phyloP scores from a whole-genome alignment of 1,140 invertebrate species.

The Ceratosolen solmsi region DNA sequence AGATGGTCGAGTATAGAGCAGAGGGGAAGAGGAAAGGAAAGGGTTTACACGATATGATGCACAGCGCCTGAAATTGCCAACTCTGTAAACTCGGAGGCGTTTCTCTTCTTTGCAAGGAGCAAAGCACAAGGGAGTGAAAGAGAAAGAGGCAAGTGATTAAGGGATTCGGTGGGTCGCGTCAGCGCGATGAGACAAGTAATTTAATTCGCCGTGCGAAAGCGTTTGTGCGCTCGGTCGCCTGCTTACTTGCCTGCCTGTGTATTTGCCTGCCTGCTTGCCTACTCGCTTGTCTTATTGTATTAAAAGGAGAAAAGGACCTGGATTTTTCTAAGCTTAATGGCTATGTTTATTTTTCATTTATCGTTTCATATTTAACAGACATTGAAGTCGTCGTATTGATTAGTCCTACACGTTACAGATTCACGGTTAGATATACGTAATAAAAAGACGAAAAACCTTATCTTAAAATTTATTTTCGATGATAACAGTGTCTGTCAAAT shows the following conservation, averaged over 20 bases:
- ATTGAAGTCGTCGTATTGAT: neutral
- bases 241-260: neutral
- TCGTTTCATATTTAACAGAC: slow-evolving; percentile 1
- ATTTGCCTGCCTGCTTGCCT: neutral
- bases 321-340: slow-evolving; percentile 17
- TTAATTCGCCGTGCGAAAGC: slow-evolving; percentile 35
- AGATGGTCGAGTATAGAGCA: neutral
- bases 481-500: too few relatives aligned
- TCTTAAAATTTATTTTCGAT: too few relatives aligned
- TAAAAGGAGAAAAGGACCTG: slow-evolving; percentile 1
- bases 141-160: slow-evolving; percentile 46
- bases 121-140: slow-evolving; percentile 24
- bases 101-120: slow-evolving; percentile 24
- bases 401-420: neutral
- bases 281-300: neutral
- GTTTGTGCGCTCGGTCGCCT: slow-evolving; percentile 1
- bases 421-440: too few relatives aligned
- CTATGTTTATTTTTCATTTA: slow-evolving; percentile 43
- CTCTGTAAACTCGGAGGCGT: slow-evolving; percentile 29
- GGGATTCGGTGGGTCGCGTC: slow-evolving; percentile 45
- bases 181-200: slow-evolving; percentile 41
- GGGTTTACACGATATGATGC: slow-evolving; percentile 9
- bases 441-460: too few relatives aligned
- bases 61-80: slow-evolving; percentile 30
- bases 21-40: neutral